These are phyloP conservation scores for Canis aureus DNA, from an alignment of 2,113 vertebrate genomes.

Conservation along the genomic window DNA sequence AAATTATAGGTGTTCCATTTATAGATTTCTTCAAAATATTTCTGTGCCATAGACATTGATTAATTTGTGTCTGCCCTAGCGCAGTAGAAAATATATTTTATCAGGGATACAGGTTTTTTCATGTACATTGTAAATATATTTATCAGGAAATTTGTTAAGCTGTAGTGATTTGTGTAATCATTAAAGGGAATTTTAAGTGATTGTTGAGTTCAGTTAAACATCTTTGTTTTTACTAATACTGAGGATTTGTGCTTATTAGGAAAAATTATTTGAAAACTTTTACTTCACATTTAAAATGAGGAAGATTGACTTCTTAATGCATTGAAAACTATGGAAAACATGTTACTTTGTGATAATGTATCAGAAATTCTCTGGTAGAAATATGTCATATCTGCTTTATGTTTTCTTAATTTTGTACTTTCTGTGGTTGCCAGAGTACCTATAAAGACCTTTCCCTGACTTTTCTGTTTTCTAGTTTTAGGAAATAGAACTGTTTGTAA, in stretches of 20 bases:
- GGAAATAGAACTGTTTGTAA: constrained; percentile 8
- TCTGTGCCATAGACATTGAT: not conserved
- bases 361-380: constrained; percentile 34
- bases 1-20: constrained; percentile 34
- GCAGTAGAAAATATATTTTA: not conserved
- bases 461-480: constrained; percentile 29
- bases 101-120: not conserved
- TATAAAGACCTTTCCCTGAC: not conserved
- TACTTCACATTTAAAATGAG: constrained; percentile 36
- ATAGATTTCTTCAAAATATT: constrained; percentile 33
- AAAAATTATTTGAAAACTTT: constrained; percentile 40
- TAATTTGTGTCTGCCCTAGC: not conserved
- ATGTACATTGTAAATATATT: not conserved
- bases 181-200: constrained; percentile 61
- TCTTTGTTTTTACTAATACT: constrained; percentile 38
- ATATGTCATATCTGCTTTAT: not conserved
- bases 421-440: not conserved
- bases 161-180: constrained; percentile 10
- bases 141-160: constrained; percentile 48
- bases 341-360: constrained; percentile 10
- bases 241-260: not conserved
- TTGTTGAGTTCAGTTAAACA: constrained; percentile 8
- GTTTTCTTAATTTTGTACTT: constrained; percentile 1
- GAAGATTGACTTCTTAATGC: not conserved
- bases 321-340: constrained; percentile 8